A percentile compares a stretch with the other conserved stretches of the same genome.
Conservation (phyloP, 2,888 invertebrate species). For the Adelognathus sp. region DNA sequence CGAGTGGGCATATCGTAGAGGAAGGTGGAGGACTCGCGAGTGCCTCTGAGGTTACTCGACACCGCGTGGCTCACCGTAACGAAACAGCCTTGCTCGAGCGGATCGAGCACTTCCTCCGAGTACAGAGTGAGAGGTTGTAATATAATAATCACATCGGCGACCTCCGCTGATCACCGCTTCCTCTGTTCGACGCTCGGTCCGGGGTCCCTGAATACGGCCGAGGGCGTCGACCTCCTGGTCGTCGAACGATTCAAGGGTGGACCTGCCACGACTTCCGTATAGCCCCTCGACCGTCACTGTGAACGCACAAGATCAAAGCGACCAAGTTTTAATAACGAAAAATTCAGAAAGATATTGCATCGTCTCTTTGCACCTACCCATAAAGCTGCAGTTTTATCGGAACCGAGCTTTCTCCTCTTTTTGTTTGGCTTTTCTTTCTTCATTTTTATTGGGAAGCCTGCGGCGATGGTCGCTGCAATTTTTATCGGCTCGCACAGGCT, state of each 20-base stretch:
- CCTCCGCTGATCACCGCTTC: slow-evolving; percentile 4
- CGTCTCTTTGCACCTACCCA: not conserved
- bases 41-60: slow-evolving; percentile 65
- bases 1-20: slow-evolving; percentile 23
- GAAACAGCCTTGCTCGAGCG: slow-evolving; percentile 24
- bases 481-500: slow-evolving; percentile 30
- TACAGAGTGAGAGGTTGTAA: not conserved
- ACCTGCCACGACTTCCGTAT: not conserved
- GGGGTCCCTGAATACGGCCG: not conserved
- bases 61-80: slow-evolving; percentile 59
- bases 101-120: not conserved
- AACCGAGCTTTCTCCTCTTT: not conserved
- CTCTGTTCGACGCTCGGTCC: not conserved
- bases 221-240: slow-evolving; percentile 15
- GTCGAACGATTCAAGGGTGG: slow-evolving; percentile 65
- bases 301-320: slow-evolving; percentile 34
- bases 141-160: slow-evolving; percentile 20
- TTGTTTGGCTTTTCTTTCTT: slow-evolving; percentile 3
- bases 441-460: slow-evolving; percentile 41
- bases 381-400: slow-evolving; percentile 4
- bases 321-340: slow-evolving; percentile 41
- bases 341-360: not conserved
- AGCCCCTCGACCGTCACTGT: not conserved
- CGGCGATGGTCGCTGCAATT: not conserved
- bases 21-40: slow-evolving; percentile 52